These are phyloP conservation scores for Falco cherrug DNA, from an alignment of 2,797 vertebrate species.

Conservation along the genomic window DNA sequence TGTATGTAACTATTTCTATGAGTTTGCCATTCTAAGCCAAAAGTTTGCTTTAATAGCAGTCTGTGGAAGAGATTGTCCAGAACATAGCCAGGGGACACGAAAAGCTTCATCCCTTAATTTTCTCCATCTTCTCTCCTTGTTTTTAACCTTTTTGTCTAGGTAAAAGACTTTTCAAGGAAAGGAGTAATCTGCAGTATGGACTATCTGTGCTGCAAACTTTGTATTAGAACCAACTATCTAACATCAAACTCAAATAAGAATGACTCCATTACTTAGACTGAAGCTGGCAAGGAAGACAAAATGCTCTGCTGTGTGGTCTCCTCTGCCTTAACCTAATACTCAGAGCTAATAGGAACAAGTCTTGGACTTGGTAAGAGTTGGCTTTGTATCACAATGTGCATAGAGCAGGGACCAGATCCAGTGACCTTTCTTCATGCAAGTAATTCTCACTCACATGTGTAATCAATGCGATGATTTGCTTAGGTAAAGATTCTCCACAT, in stretches of 20 bases:
- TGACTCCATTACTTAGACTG: constrained; percentile 42
- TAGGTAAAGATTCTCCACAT: constrained; percentile 28
- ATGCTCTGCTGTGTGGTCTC: constrained; percentile 22
- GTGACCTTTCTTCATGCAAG: constrained; percentile 9
- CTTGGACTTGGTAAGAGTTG: constrained; percentile 1
- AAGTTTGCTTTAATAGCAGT: not conserved
- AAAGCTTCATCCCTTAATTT: not conserved
- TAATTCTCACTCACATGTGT: constrained; percentile 20
- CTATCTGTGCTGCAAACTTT: not conserved
- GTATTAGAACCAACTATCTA: not conserved
- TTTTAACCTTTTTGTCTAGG: not conserved
- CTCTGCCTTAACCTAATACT: constrained; percentile 25
- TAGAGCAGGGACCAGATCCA: constrained; percentile 14
- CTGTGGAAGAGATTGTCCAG: not conserved
- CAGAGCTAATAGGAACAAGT: not conserved
- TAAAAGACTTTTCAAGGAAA: not conserved
- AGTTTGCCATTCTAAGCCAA: not conserved
- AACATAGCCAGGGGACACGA: not conserved
- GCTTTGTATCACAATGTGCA: not conserved
- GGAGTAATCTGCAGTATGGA: not conserved
- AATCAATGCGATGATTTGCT: constrained; percentile 30
- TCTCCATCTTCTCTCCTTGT: not conserved
- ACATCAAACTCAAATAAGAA: constrained; percentile 27
- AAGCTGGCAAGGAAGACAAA: constrained; percentile 32
- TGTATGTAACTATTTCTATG: not conserved